These are phyloP conservation scores for Leucosticte australis DNA, from an alignment of 2,113 vertebrate species.

Conservation along the genomic window DNA sequence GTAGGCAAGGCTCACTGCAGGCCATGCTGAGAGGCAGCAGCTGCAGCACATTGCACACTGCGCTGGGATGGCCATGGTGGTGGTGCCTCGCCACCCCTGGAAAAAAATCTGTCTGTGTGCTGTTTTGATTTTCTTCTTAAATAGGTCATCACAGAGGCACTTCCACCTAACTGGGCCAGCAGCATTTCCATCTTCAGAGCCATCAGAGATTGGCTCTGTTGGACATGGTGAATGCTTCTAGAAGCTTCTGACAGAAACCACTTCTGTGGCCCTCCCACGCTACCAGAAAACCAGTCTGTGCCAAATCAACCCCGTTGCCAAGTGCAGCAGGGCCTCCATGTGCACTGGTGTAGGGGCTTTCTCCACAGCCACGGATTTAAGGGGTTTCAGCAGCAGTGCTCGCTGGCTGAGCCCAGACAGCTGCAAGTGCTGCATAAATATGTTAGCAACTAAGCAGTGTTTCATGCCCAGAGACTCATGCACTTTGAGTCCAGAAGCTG, in stretches of 20 bases:
- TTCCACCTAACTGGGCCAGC: background rate
- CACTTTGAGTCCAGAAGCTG: background rate
- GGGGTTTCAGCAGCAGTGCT: background rate
- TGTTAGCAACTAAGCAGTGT: background rate
- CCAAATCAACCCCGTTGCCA: too few relatives aligned
- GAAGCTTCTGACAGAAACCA: background rate
- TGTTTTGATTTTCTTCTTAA: background rate
- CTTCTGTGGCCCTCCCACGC: background rate
- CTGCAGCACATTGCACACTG: fast-evolving
- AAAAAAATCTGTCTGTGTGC: fast-evolving
- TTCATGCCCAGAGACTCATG: background rate
- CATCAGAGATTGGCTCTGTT: background rate
- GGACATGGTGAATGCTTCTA: background rate
- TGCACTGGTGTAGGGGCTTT: background rate
- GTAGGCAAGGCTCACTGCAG: too few relatives aligned
- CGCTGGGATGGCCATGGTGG: background rate
- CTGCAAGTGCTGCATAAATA: background rate
- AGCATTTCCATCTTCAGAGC: background rate
- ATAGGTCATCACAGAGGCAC: background rate
- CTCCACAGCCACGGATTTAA: fast-evolving
- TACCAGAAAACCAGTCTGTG: background rate
- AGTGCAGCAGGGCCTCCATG: background rate
- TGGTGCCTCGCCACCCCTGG: fast-evolving
- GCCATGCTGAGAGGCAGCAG: fast-evolving
- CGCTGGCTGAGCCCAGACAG: background rate